Conservation (phyloP, 1,140 invertebrate species). For the Scaptomyza montana region DNA sequence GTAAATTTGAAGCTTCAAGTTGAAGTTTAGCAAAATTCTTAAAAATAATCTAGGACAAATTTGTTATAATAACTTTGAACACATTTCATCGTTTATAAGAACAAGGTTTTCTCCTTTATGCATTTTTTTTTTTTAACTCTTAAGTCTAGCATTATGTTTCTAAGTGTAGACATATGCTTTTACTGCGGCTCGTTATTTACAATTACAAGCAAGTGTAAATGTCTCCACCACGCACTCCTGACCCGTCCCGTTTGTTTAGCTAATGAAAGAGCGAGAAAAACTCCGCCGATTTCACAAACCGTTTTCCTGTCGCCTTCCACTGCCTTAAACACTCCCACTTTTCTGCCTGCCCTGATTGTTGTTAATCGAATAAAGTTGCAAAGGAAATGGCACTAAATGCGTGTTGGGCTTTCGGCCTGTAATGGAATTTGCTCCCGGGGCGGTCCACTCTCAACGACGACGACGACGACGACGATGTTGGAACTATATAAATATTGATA, state of each 20-base stretch:
- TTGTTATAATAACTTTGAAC: too few relatives aligned
- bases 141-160: not conserved
- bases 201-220: slow-evolving; percentile 68
- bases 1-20: too few relatives aligned
- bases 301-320: not conserved
- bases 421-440: slow-evolving; percentile 72
- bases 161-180: slow-evolving; percentile 20
- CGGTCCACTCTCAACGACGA: not conserved
- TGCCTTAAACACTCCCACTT: not conserved
- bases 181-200: slow-evolving; percentile 66
- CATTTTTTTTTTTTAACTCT: too few relatives aligned
- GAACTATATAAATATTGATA: slow-evolving; percentile 58
- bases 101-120: too few relatives aligned
- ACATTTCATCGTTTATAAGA: too few relatives aligned
- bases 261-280: slow-evolving; percentile 5
- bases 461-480: not conserved
- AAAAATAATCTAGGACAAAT: too few relatives aligned
- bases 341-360: slow-evolving; percentile 46
- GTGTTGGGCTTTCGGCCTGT: slow-evolving; percentile 61
- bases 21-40: too few relatives aligned
- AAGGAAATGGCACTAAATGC: slow-evolving; percentile 69
- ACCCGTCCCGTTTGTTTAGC: slow-evolving; percentile 4
- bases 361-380: slow-evolving; percentile 79
- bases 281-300: slow-evolving; percentile 1
- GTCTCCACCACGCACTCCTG: slow-evolving; percentile 33